Evolutionary conservation across 2,797 vertebrate species (phyloP), one percentile per base, ranked within the genome.

Genomic region (Acipenser ruthenus): DNA sequence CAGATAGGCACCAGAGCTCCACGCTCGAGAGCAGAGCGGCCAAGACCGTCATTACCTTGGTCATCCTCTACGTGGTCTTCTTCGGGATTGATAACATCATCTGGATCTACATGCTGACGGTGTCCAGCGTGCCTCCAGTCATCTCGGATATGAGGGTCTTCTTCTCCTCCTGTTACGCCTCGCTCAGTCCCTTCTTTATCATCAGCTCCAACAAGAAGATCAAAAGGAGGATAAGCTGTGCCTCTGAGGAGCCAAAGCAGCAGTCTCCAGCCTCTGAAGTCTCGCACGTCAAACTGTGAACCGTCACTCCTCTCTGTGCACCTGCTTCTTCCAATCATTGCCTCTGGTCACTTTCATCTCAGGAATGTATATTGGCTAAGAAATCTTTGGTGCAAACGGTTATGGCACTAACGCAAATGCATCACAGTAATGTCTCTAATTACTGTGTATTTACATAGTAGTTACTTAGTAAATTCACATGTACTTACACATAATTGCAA

Each of bases 101-200:
- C 76, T 92, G 88, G 90, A 89, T 92, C 71, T 89, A 90, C 77
- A 91, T 92, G 90, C 75, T 92, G 77, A 91, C 88, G 0, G 82
- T 89, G 70, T 50, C 82, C 0, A 85, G 87, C 67, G 88, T 92
- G 52, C 84, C 88, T 1, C 84, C 88, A 0, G 82, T 89, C 52
- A 82, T 91, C 69, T 84, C 84, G 2, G 89, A 91, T 63, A 91
- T 91, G 87, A 86, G 84, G 69, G 84, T 91, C 65, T 92, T 91
- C 71, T 91, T 89, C 76, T 92, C 90, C 8, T 89, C 89, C 23
- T 88, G 86, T 68, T 92, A 90, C 2, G 89, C 89, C 10, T 78
- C 74, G 0, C 76, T 92, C 73, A 90, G 90, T 67, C 90, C 89
- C 0, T 86, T 83, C 69, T 85, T 91, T 12, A 88, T 92, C 65